Evolutionary conservation across 30 jellyfish, hydroid and myxozoan species (phyloP), one percentile per base, ranked within the genome.

Genomic region (Aurelia aurita complex sp. Pacific): DNA sequence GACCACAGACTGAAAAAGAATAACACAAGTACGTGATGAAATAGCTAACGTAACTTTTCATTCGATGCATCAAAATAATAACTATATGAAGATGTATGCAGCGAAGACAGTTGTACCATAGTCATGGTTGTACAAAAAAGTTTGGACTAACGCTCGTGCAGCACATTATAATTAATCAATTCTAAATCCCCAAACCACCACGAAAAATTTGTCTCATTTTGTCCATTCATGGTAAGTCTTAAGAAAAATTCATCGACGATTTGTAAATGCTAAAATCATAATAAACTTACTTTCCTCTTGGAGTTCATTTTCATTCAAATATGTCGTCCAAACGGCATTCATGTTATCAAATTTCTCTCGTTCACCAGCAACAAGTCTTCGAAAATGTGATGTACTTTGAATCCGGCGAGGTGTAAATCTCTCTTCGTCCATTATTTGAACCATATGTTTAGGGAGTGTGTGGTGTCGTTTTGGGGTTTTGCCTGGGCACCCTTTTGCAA

Each of bases 221-320:
- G 29, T 23, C 29, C 29, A 23, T 23, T 23, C 29, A 23, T 23
- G 29, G 29, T 23, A 23, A 23, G 29, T 23, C 29, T 23, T 23
- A 23, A 23, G 29, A 23, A 23, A 23, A 23, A 23, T 23, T 23
- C 29, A 23, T 23, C 29, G 29, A 23, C 29, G 29, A 23, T 23
- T 23, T 23, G 29, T 23, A 23, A 23, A 23, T 23, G 29, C 29
- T 23, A 23, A 23, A 23, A 0, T 23, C 29, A 23, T 23, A 23
- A 23, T 23, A 23, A 14, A 86, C 97, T 4, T 54, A 91, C 97
- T 93, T 77, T 91, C 90, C 65, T 91, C 97, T 23, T 90, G 67
- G 12, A 69, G 67, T 10, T 86, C 72, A 12, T 77, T 80, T 38
- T 69, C 83, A 42, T 76, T 89, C 34, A 85, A 60, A n/a, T 76